A percentile compares a stretch with the other conserved stretches of the same genome.
phyloP scores from a whole-genome alignment of 2,113 vertebrate genomes.

The Gila orcuttii region DNA sequence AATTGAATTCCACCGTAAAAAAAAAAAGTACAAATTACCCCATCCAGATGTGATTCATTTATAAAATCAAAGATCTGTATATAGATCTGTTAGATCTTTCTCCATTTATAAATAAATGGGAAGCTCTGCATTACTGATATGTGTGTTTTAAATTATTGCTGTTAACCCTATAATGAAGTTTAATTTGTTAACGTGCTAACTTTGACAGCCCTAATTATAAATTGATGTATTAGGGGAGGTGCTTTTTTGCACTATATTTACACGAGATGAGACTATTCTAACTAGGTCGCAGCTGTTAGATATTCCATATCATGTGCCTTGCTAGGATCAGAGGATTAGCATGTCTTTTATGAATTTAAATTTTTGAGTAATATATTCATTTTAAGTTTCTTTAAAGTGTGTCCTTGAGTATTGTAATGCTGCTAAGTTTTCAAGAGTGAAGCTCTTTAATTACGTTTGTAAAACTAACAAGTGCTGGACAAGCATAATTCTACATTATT shows the following conservation, averaged over 20 bases:
- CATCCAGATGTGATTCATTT: not conserved
- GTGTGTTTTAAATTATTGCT: not conserved
- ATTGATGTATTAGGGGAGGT: not conserved
- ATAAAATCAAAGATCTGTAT: not conserved
- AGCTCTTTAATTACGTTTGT: not conserved
- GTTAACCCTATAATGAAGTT: no score
- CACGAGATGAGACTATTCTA: not conserved
- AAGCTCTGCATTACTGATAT: not conserved
- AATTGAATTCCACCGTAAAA: not conserved
- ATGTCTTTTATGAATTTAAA: not conserved
- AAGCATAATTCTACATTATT: not conserved
- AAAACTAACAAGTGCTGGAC: not conserved
- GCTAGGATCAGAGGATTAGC: not conserved
- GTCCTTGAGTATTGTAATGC: not conserved
- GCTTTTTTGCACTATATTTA: not conserved
- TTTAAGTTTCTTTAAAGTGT: not conserved
- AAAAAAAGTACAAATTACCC: not conserved
- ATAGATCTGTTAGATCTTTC: not conserved
- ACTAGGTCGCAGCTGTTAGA: not conserved
- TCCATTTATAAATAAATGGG: not conserved
- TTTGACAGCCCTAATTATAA: slow-evolving; percentile 1
- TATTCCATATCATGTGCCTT: not conserved
- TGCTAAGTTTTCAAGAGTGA: not conserved
- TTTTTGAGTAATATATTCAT: not conserved
- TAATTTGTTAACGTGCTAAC: not conserved